Base-by-base conservation (phyloP, 2,797 vertebrate genomes). In the Cercopithecus diana region DNA sequence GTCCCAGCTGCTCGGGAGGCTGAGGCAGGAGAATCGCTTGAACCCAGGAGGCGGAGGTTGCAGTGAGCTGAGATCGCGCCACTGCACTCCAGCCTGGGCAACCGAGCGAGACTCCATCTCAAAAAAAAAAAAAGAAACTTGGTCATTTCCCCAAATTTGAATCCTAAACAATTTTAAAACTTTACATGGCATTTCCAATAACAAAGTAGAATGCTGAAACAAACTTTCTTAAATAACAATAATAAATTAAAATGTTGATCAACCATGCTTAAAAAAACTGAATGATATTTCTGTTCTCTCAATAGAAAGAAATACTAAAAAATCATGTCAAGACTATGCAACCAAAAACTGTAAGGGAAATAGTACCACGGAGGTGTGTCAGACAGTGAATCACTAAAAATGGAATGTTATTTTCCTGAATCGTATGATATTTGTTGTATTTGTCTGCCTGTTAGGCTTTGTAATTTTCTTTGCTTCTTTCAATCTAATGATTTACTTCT, bases 161-260 rank as follows among this genome's bases (percentile, higher is more conserved):
- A 92, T 88, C 3, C 55, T 84, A 94, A 91, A 83, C 33, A 75
- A 76, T 64, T 57, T 84, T 82, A 67, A 81, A 95, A 72, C 70
- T 84, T 43, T 39, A 87, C 13, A 76, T 52, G 12, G 17, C 45
- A 43, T 83, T 86, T 72, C 43, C 80, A 94, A 50, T n/a, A 64
- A 93, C 79, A n/a, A 55, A 17, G 55, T 57, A 80, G 30, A 14
- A 75, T 4, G 84, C 52, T 92, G 86, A 86, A 87, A 58, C 24
- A 88, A 90, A 77, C 1, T 94, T 94, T 91, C n/a, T 48, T 88
- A 86, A 92, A 36, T 8, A 89, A 76, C 30, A 94, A 73, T 26
- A 67, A 48, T 39, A 90, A 93, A 90, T 79, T 50, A 77, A 81
- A 77, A 84, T 45, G 43, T 52, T 48, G 11, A 58, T 33, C 52